Conservation (phyloP, 2,888 invertebrate species). For the Leucophenga montana region DNA sequence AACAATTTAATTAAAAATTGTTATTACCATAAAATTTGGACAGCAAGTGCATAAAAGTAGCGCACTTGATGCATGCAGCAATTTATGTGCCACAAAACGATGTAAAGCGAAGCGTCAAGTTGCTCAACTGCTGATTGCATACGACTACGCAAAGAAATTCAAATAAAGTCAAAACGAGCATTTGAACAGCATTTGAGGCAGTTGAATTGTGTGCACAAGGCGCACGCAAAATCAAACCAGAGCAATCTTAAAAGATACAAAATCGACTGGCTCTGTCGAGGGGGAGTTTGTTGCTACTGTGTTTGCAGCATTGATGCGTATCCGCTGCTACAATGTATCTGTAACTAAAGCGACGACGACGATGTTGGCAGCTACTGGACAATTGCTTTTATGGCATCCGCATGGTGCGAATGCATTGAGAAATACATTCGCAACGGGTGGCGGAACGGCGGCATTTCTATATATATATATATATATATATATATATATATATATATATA, state of each 20-base stretch:
- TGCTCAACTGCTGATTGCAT: constrained; percentile 1
- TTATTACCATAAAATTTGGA: constrained; percentile 41
- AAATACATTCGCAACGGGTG: constrained; percentile 2
- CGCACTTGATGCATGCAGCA: background rate
- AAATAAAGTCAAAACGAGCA: constrained; percentile 21
- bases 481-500: too few species aligned
- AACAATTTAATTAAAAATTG: constrained; percentile 62
- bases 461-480: too few species aligned
- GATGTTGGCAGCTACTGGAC: constrained; percentile 9
- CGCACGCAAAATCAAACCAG: constrained; percentile 49
- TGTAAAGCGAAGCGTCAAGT: background rate
- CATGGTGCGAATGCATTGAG: constrained; percentile 19
- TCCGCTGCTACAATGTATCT: constrained; percentile 4
- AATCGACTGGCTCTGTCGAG: too few species aligned
- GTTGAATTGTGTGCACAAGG: constrained; percentile 36
- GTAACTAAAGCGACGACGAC: too few species aligned
- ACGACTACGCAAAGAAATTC: constrained; percentile 3
- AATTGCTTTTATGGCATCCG: constrained; percentile 24
- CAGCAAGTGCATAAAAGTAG: constrained; percentile 5
- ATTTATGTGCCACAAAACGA: constrained; percentile 12
- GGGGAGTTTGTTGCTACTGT: background rate
- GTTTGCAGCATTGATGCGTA: background rate
- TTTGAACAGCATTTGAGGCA: background rate
- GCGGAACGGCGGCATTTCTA: too few species aligned
- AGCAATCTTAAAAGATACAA: constrained; percentile 37